phyloP scores from a whole-genome alignment of 2,797 vertebrate species.

The Lemur catta region DNA sequence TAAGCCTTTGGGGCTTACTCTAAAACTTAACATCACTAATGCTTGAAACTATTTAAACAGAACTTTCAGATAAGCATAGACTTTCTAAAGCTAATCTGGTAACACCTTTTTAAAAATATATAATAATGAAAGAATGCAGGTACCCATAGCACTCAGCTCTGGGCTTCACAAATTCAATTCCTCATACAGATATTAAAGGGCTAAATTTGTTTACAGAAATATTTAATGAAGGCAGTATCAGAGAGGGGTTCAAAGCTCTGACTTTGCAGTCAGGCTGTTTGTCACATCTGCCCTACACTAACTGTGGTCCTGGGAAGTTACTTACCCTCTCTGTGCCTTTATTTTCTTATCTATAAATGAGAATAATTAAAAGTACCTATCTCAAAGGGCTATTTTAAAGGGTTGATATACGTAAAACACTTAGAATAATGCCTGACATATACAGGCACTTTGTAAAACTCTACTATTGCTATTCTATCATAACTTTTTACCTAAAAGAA shows the following conservation, averaged over 20 bases:
- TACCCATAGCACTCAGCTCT: neutral
- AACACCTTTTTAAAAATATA: neutral
- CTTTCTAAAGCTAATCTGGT: neutral
- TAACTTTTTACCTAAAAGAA: neutral
- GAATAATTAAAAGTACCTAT: neutral
- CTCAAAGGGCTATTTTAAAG: neutral
- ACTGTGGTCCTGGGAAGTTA: neutral
- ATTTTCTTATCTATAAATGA: neutral
- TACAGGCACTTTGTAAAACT: neutral
- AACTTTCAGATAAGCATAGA: neutral
- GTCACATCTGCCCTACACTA: neutral
- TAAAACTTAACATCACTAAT: slow-evolving; percentile 4
- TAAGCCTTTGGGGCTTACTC: neutral
- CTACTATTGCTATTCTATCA: neutral
- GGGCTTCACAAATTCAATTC: neutral
- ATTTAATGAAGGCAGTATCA: neutral
- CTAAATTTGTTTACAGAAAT: neutral
- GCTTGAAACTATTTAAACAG: slow-evolving; percentile 9
- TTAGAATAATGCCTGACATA: neutral
- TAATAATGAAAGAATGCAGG: neutral
- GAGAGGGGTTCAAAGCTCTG: neutral
- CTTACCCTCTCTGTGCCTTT: neutral
- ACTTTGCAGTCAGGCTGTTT: neutral
- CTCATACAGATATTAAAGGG: neutral
- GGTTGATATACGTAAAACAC: neutral